Conservation (phyloP, 2,797 vertebrate species). For the Pteronotus mesoamericanus region DNA sequence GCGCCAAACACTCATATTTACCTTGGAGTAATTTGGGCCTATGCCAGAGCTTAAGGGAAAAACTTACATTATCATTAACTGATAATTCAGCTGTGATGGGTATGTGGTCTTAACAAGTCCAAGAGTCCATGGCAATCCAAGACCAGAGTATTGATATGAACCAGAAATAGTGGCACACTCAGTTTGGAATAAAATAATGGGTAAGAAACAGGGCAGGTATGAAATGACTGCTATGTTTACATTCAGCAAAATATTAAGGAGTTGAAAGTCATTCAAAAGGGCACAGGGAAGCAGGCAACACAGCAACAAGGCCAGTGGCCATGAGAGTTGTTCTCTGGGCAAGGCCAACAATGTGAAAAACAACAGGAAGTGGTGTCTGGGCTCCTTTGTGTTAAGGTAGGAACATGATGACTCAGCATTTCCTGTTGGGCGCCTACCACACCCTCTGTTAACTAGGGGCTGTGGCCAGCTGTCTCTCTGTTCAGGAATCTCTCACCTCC, state of each 20-base stretch:
- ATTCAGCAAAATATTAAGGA: neutral
- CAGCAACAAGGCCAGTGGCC: neutral
- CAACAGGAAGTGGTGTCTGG: constrained; percentile 73
- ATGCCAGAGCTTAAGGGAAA: neutral
- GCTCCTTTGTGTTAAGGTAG: constrained; percentile 63
- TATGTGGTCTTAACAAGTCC: neutral
- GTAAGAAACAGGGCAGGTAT: neutral
- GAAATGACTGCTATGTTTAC: neutral
- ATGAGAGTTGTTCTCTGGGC: neutral
- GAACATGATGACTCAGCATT: constrained; percentile 72
- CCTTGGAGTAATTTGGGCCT: neutral
- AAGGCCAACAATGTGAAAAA: constrained; percentile 57
- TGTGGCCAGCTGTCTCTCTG: neutral
- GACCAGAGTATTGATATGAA: neutral
- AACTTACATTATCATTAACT: neutral
- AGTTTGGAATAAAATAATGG: neutral
- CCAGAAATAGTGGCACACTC: neutral
- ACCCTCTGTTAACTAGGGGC: constrained; percentile 9
- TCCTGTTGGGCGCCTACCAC: constrained; percentile 56
- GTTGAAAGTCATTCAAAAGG: neutral
- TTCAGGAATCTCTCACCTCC: neutral
- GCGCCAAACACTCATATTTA: neutral
- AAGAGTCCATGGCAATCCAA: neutral
- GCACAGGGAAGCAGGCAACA: neutral
- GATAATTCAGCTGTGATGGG: neutral